Conservation (phyloP, 2,888 invertebrate genomes). For the Luperina testacea region DNA sequence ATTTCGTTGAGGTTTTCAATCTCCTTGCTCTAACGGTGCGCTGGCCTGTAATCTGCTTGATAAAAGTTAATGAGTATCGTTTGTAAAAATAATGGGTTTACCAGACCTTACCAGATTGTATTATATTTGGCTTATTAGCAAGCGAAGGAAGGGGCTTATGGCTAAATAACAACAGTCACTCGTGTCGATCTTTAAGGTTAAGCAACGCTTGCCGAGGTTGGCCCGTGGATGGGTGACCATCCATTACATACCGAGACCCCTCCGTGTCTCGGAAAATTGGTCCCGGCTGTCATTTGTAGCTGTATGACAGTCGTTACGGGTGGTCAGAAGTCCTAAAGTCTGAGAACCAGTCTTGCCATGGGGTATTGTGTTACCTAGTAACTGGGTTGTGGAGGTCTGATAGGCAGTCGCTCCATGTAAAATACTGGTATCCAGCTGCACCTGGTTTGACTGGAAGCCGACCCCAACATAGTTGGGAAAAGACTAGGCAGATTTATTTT, state of each 20-base stretch:
- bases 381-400: background rate
- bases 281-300: too few species aligned
- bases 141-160: background rate
- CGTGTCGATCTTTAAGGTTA: background rate
- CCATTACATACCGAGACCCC: background rate
- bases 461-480: background rate
- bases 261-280: background rate
- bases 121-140: conserved; percentile 14
- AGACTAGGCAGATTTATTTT: background rate
- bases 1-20: conserved; percentile 66
- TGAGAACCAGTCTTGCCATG: too few species aligned
- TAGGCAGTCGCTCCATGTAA: background rate
- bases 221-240: background rate
- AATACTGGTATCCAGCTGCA: too few species aligned
- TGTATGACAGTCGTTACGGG: too few species aligned
- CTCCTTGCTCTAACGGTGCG: conserved; percentile 57
- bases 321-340: too few species aligned
- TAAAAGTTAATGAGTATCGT: conserved; percentile 60
- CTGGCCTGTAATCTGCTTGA: conserved; percentile 58
- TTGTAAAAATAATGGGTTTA: conserved; percentile 51
- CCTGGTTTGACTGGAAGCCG: background rate
- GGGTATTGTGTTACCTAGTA: too few species aligned
- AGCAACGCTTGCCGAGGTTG: background rate
- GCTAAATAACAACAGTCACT: background rate
- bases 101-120: conserved; percentile 4